Evolutionary conservation across 2,113 vertebrate genomes (phyloP), one percentile per base, ranked within the genome.

Genomic region (Aptenodytes forsteri): DNA sequence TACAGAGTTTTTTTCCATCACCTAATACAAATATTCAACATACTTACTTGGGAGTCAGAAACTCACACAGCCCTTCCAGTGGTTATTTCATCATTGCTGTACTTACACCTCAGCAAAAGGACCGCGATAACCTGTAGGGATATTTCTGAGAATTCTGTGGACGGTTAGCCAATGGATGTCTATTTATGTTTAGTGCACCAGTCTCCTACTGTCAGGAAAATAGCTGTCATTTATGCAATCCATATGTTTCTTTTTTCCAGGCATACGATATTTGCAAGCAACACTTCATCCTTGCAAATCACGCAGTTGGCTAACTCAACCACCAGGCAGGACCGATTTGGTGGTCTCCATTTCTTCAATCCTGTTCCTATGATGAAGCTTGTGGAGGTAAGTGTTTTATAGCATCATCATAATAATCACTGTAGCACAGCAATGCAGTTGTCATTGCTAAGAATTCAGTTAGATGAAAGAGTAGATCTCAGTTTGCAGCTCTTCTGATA

Each of bases 351-450:
- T 97, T 99, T 99, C 97, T 99, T 99, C 97, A 99, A 99, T 89
- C 99, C 99, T 0, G 99, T 99, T 61, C 99, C 99, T 32, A 29
- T 99, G 98, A 99, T 99, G 99, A 99, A 99, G 92, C 99, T 99
- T 0, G 99, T 99, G 40, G 99, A 99, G 99, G 99, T 99, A 90
- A 76, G 92, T 94, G 65, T 78, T 46, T 44, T 27, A 18, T 3
- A 50, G 16, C 52, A 49, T 23, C 29, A 26, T 29, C 32, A 1
- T 3, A 12, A 18, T 9, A 72, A 59, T 22, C 46, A 4, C 59
- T 52, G 29, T 50, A 69, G 49, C 13, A 38, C 69, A n/a, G 79
- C 59, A 50, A 7, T 56, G 14, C 30, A 7, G 0, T 50, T 83
- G 36, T 72, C 49, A 18, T 42, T 20, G 19, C 22, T 61, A 47